Evolutionary conservation across 2,888 invertebrate genomes (phyloP).

Genomic region (Noctua janthina): DNA sequence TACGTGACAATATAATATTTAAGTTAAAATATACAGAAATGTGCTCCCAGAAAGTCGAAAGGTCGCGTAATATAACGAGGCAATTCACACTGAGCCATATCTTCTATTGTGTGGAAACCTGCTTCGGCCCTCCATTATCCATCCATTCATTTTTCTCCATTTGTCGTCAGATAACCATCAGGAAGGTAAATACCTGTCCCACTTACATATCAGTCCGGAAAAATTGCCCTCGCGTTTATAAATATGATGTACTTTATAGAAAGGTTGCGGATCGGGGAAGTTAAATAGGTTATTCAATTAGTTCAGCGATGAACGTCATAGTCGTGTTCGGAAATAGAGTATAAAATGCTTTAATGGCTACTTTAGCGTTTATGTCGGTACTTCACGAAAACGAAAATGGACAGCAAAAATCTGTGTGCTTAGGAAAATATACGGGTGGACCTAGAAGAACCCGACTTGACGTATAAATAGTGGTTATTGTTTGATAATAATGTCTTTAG

Average conservation of each 20-base stretch:
- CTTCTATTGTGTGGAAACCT: slow-evolving; percentile 48
- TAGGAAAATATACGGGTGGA: not conserved
- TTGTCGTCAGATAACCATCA: slow-evolving; percentile 36
- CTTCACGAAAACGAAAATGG: not conserved
- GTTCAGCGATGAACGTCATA: not conserved
- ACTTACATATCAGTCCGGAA: slow-evolving; percentile 43
- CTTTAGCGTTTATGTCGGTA: not conserved
- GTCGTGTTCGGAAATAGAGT: not conserved
- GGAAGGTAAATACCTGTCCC: slow-evolving; percentile 26
- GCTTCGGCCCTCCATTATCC: slow-evolving; percentile 30
- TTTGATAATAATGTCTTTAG: too few species aligned
- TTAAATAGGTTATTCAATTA: slow-evolving; percentile 28
- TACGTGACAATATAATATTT: slow-evolving; percentile 32
- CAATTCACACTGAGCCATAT: slow-evolving; percentile 47
- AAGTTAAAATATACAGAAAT: slow-evolving; percentile 34
- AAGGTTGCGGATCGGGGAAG: not conserved
- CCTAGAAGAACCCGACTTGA: too few species aligned
- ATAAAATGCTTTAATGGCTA: not conserved
- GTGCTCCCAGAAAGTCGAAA: slow-evolving; percentile 27
- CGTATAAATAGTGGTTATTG: too few species aligned
- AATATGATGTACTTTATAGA: slow-evolving; percentile 29
- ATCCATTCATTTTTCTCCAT: too few species aligned
- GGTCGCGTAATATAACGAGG: slow-evolving; percentile 44
- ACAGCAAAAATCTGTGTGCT: too few species aligned
- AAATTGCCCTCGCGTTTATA: slow-evolving; percentile 34